A percentile compares a stretch with the other conserved stretches of the same genome.
Evolutionary conservation across 1,140 invertebrate species (phyloP).

Genomic region (Nomia melanderi): DNA sequence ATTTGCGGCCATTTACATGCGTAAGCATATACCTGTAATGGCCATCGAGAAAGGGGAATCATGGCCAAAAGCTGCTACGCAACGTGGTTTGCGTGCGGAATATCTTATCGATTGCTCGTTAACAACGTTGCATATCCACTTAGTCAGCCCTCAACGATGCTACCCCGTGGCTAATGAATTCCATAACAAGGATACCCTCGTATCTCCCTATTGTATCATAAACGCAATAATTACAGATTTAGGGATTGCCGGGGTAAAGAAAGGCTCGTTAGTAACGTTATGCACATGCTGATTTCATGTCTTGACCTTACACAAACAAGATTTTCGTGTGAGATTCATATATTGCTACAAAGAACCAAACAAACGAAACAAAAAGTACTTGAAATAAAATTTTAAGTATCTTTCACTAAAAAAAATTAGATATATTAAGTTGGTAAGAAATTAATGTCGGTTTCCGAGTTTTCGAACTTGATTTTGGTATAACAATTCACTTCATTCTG

Average conservation of each 20-base stretch:
- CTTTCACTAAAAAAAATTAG: too few relatives aligned
- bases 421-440: too few relatives aligned
- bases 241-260: neutral
- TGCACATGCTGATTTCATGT: neutral
- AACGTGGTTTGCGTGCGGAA: neutral
- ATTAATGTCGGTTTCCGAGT: too few relatives aligned
- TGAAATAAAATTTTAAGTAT: too few relatives aligned
- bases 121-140: constrained; percentile 26
- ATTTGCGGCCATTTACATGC: constrained; percentile 22
- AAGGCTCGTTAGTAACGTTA: neutral
- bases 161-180: constrained; percentile 15
- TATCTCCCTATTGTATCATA: constrained; percentile 39
- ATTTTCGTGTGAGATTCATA: too few relatives aligned
- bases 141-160: constrained; percentile 20
- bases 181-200: constrained; percentile 2
- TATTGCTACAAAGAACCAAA: too few relatives aligned
- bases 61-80: constrained; percentile 12
- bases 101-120: constrained; percentile 40
- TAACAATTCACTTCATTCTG: too few relatives aligned
- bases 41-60: constrained; percentile 12
- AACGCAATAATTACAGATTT: constrained; percentile 24
- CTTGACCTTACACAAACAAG: neutral
- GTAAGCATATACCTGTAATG: neutral
- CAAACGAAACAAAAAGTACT: too few relatives aligned
- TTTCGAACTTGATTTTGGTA: too few relatives aligned